These are phyloP conservation scores for Neuroterus valhalla DNA, from an alignment of 1,140 invertebrate species.

Conservation along the genomic window DNA sequence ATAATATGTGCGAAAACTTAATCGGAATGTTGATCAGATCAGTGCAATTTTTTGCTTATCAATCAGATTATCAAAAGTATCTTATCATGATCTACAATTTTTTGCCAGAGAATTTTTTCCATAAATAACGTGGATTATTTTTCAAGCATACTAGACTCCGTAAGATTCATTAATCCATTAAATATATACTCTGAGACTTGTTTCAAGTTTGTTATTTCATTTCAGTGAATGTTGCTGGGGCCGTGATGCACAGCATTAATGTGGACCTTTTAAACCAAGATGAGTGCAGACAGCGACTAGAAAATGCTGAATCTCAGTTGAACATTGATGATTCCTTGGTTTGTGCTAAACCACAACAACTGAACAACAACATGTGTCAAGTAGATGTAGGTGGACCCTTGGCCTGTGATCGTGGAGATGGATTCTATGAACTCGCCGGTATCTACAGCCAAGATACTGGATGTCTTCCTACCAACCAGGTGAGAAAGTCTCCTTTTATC, in stretches of 20 bases:
- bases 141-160: neutral
- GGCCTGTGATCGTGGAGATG: slow-evolving; percentile 83
- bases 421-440: slow-evolving; percentile 82
- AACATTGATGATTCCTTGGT: slow-evolving; percentile 61
- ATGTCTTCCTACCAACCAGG: slow-evolving; percentile 70
- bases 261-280: slow-evolving; percentile 79
- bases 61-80: neutral
- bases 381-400: slow-evolving; percentile 87
- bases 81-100: too few relatives aligned
- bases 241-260: slow-evolving; percentile 84
- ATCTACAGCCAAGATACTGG: slow-evolving; percentile 85
- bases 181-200: neutral
- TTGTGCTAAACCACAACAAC: slow-evolving; percentile 62
- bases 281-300: slow-evolving; percentile 74
- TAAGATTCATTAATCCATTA: slow-evolving; percentile 21
- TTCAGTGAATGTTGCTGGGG: slow-evolving; percentile 81
- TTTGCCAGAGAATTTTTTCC: too few relatives aligned
- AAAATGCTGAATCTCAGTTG: slow-evolving; percentile 48
- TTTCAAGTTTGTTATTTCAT: slow-evolving; percentile 42
- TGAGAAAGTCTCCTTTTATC: slow-evolving; percentile 41
- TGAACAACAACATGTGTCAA: slow-evolving; percentile 74
- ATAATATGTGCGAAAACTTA: neutral
- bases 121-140: neutral
- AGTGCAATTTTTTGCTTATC: neutral
- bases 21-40: neutral